Evolutionary conservation across 2,888 invertebrate genomes (phyloP), one percentile per base, ranked within the genome.

Genomic region (Caradrina clavipalpis): DNA sequence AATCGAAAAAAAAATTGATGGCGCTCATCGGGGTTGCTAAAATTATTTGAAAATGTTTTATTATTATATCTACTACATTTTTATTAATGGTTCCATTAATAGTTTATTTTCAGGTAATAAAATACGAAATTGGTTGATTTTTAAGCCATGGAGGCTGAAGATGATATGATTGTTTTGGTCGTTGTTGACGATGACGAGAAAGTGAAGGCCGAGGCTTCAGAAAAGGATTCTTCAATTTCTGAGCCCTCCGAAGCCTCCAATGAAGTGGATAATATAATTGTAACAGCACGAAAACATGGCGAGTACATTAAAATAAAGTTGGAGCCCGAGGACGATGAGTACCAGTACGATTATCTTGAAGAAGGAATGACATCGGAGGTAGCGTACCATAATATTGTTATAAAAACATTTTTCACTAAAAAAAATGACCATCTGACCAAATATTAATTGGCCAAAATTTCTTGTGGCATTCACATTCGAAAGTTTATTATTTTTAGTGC

Each of bases 261-360:
- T 3, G 73, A 70, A 62, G 71, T 89, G 15, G 69, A 86, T 17
- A 78, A 88, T 21, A 80, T 92, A n/a, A 78, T 92, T 51, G 80
- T 87, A 53, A 84, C 82, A 17, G 90, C 86, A 5, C 82, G 84
- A 63, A 82, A 84, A 74, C 83, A 89, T 75, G 92, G 90, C 10
- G 70, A 89, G 72, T 79, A 78, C 19, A 69, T 89, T 53, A 54
- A 81, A 26, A 65, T 88, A n/a, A 78, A 84, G 21, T n/a, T 62
- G 10, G 80, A 86, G 22, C 51, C 71, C 17, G 53, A 63, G 17
- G 60, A 78, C 1, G 54, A 55, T 15, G 59, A 62, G 45, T 64
- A 55, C 19, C 66, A 73, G 49, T 74, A 21, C 57, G 81, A 81
- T 42, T 80, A 77, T 71, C 76, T 79, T 51, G 85, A 85, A 45